Conservation (phyloP, 2,888 invertebrate species). For the Dryobota labecula region DNA sequence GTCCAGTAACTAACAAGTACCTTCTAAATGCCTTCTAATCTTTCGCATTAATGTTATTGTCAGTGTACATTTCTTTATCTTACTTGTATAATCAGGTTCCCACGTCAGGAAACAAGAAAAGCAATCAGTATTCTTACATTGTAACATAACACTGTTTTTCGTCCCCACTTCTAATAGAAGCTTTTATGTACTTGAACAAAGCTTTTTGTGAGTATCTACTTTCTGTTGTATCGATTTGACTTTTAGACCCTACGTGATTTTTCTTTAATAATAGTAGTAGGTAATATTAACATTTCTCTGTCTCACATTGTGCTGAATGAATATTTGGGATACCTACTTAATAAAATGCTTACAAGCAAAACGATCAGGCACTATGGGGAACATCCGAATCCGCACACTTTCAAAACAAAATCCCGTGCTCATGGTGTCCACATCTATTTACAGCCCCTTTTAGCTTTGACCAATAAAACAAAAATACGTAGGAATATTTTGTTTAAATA, state of each 20-base stretch:
- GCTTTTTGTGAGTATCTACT: conserved; percentile 32
- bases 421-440: no score
- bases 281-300: no score
- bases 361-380: no score
- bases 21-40: conserved; percentile 28
- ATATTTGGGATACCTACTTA: neutral
- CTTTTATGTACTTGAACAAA: conserved; percentile 14
- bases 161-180: conserved; percentile 30
- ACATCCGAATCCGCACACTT: no score
- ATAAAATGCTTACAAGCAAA: neutral
- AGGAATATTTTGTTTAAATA: no score
- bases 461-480: no score
- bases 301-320: no score
- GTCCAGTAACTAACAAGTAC: neutral
- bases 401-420: no score
- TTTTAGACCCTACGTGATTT: neutral
- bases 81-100: conserved; percentile 52
- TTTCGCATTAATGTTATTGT: conserved; percentile 34
- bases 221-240: conserved; percentile 16
- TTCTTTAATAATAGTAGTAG: neutral
- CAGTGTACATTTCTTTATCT: conserved; percentile 50
- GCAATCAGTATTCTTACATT: conserved; percentile 58
- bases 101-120: conserved; percentile 58
- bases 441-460: no score
- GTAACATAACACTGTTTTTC: conserved; percentile 50